Conservation (phyloP, 1,140 invertebrate species). For the Drosophila arawakana region DNA sequence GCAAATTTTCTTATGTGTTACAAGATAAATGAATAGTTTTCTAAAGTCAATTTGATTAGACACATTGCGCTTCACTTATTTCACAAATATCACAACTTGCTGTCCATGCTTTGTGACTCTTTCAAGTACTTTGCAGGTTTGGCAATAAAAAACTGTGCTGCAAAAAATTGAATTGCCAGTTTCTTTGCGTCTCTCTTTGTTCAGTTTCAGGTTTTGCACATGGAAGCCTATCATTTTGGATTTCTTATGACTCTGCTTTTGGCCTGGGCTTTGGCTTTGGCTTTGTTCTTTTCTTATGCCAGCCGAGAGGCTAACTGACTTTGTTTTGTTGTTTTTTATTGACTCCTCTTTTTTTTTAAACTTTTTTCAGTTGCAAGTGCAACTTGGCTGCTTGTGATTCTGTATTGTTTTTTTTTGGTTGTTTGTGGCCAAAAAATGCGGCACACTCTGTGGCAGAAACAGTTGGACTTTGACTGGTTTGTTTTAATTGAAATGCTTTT, state of each 20-base stretch:
- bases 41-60: background rate
- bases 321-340: conserved; percentile 21
- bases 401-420: conserved; percentile 3
- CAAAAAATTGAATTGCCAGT: conserved; percentile 15
- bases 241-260: conserved; percentile 26
- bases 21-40: background rate
- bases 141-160: background rate
- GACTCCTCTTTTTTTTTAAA: background rate
- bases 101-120: background rate
- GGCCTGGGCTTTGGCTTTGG: conserved; percentile 1
- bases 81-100: background rate
- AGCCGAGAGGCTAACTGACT: conserved; percentile 29
- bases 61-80: background rate
- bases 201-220: background rate
- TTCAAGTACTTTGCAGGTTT: background rate
- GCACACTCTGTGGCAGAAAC: conserved; percentile 19
- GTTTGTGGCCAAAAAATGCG: conserved; percentile 33
- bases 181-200: conserved; percentile 13
- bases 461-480: conserved; percentile 57
- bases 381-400: conserved; percentile 4
- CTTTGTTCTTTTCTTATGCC: conserved; percentile 18
- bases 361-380: conserved; percentile 4
- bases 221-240: conserved; percentile 29
- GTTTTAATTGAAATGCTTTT: conserved; percentile 81
- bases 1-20: background rate